Conservation (phyloP, 2,113 vertebrate genomes). For the Sterrhoptilus dennistouni region DNA sequence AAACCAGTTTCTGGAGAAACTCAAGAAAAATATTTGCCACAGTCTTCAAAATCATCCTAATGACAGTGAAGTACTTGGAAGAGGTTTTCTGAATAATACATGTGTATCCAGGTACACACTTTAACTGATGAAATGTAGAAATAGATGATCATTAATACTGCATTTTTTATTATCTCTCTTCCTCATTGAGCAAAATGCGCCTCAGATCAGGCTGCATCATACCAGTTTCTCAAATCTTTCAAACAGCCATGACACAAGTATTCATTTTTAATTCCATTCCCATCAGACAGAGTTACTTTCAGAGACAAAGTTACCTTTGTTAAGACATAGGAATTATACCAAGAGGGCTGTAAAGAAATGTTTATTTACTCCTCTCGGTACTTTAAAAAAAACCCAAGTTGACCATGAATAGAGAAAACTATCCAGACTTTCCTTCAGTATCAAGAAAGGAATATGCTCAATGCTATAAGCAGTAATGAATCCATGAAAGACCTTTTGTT, state of each 20-base stretch:
- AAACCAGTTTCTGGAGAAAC: not conserved
- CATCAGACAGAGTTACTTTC: not conserved
- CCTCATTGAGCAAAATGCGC: not conserved
- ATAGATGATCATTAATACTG: not conserved
- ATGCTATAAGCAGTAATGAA: not conserved
- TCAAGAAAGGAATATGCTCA: not conserved
- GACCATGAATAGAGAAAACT: not conserved
- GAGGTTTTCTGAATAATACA: not conserved
- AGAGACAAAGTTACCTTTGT: not conserved
- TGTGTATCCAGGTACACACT: not conserved
- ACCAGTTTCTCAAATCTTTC: not conserved
- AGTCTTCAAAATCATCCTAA: not conserved
- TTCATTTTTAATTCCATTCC: not conserved
- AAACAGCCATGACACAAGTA: not conserved
- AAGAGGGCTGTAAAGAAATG: not conserved
- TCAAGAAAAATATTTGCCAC: not conserved
- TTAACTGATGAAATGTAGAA: not conserved
- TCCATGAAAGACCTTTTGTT: not conserved
- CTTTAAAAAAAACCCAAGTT: not conserved
- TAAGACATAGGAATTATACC: not conserved
- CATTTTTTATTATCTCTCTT: not conserved
- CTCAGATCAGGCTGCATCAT: not conserved
- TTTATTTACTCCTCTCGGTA: not conserved
- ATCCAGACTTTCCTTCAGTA: not conserved
- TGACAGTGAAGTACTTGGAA: not conserved